Conservation (phyloP, 2,797 vertebrate species). For the Sebastes minor region DNA sequence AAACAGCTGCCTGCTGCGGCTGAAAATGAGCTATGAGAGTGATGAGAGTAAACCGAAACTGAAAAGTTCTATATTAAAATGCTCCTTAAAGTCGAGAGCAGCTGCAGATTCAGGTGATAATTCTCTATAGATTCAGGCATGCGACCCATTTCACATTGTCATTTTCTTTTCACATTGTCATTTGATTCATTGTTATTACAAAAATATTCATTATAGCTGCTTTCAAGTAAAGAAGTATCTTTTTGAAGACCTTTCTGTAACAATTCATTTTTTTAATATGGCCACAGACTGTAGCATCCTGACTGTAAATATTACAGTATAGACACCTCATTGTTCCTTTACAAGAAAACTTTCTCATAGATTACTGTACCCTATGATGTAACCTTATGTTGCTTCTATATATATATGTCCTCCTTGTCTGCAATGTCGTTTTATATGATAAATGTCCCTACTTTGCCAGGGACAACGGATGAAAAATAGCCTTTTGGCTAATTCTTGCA, state of each 20-base stretch:
- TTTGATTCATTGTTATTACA: background rate
- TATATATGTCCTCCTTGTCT: no score
- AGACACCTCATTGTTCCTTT: background rate
- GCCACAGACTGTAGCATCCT: background rate
- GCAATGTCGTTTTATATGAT: no score
- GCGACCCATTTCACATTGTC: no score
- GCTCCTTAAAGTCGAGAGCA: no score
- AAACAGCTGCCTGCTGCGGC: background rate
- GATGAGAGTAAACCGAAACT: background rate
- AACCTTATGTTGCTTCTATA: background rate
- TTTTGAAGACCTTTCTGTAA: background rate
- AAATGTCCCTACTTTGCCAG: accelerated
- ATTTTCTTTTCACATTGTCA: no score
- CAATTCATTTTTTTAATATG: background rate
- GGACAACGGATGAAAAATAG: no score
- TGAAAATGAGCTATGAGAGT: background rate
- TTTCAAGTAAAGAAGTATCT: background rate
- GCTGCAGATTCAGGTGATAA: no score
- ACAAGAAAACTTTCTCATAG: no score
- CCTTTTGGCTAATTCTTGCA: no score
- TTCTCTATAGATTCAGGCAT: no score
- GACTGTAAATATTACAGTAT: no score
- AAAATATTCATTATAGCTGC: background rate
- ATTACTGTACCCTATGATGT: background rate
- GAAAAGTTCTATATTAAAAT: no score